Conservation (phyloP, 2,797 vertebrate genomes). For the Cirrhinus mrigala region DNA sequence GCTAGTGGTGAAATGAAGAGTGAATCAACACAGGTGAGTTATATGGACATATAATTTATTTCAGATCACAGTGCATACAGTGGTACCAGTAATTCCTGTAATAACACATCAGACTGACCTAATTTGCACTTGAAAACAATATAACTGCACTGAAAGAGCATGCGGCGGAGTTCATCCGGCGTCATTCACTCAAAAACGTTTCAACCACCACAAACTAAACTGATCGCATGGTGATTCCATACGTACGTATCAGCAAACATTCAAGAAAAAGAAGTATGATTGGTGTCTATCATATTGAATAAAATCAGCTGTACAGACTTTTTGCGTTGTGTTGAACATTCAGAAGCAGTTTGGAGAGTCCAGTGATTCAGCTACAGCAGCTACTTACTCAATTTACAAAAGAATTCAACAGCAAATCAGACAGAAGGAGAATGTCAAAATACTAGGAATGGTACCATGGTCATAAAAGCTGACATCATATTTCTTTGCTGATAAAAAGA, state of each 20-base stretch:
- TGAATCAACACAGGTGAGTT: background rate
- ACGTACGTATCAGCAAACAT: background rate
- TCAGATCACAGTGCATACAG: slow-evolving; percentile 80
- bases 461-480: slow-evolving; percentile 19
- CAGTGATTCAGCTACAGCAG: slow-evolving; percentile 49
- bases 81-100: slow-evolving; percentile 72
- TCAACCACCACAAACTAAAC: slow-evolving; percentile 55
- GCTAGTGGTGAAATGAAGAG: background rate
- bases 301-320: slow-evolving; percentile 7
- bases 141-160: slow-evolving; percentile 70
- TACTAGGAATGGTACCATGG: slow-evolving; percentile 7
- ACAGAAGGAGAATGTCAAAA: slow-evolving; percentile 34
- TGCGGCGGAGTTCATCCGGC: slow-evolving; percentile 65
- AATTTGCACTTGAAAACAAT: slow-evolving; percentile 63
- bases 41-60: slow-evolving; percentile 76
- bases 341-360: slow-evolving; percentile 42
- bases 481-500: background rate
- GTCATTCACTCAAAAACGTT: slow-evolving; percentile 55
- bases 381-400: slow-evolving; percentile 44
- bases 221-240: background rate
- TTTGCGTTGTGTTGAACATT: slow-evolving; percentile 14
- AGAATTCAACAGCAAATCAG: slow-evolving; percentile 54
- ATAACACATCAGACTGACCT: slow-evolving; percentile 72
- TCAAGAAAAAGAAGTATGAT: background rate
- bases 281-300: background rate